These are phyloP conservation scores for Ochotona curzoniae DNA, from an alignment of 2,113 vertebrate species.

Conservation along the genomic window DNA sequence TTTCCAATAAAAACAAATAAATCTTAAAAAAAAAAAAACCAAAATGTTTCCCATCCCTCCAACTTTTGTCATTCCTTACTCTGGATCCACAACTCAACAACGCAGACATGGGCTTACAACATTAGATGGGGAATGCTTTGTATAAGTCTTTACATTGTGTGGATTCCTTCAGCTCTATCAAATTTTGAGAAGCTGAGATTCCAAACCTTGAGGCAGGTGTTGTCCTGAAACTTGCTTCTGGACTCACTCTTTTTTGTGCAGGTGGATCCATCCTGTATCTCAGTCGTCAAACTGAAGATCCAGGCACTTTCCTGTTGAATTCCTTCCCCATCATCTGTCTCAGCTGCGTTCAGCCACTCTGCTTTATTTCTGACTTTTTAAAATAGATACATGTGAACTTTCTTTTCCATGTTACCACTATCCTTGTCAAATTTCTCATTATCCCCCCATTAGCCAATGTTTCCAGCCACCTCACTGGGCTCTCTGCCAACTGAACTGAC, in stretches of 20 bases:
- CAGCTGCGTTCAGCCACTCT: no score
- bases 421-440: not conserved
- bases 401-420: not conserved
- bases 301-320: not conserved
- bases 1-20: no score
- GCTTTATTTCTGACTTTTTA: not conserved
- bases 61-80: not conserved
- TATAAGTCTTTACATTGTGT: not conserved
- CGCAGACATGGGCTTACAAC: not conserved
- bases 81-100: not conserved
- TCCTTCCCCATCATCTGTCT: not conserved
- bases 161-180: not conserved
- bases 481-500: constrained; percentile 20
- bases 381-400: not conserved
- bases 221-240: not conserved
- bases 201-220: not conserved
- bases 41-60: not conserved
- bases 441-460: not conserved
- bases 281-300: not conserved
- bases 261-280: rapidly evolving
- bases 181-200: not conserved
- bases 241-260: not conserved
- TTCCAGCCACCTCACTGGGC: not conserved
- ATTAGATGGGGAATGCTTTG: not conserved
- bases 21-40: no score